phyloP scores from a whole-genome alignment of 2,113 vertebrate genomes.

The Saguinus imperator region DNA sequence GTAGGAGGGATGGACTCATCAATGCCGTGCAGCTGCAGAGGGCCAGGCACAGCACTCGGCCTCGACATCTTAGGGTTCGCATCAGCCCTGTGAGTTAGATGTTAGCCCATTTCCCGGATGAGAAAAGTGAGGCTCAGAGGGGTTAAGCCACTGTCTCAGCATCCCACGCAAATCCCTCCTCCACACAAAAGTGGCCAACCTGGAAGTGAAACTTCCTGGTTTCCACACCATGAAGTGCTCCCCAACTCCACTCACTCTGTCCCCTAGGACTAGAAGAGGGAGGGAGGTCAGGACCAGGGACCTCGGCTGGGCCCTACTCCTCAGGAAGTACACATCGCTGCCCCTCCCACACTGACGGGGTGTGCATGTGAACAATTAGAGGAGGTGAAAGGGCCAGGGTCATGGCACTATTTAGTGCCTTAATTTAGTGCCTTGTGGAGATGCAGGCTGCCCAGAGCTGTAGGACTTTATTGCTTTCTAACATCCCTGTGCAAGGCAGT shows the following conservation, averaged over 20 bases:
- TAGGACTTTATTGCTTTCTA: neutral
- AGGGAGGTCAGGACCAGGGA: neutral
- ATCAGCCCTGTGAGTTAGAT: neutral
- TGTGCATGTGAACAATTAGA: too few species aligned
- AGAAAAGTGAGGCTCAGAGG: neutral
- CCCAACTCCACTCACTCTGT: neutral
- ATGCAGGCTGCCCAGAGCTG: neutral
- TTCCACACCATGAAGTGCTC: neutral
- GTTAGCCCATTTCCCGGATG: neutral
- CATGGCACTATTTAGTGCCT: neutral
- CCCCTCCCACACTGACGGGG: neutral
- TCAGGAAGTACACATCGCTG: neutral
- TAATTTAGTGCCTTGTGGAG: rapidly evolving
- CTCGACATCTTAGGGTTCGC: neutral
- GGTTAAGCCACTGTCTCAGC: neutral
- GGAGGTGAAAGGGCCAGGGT: neutral
- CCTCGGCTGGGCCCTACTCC: neutral
- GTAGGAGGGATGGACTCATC: rapidly evolving
- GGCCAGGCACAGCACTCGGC: neutral
- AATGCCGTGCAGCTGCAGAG: neutral
- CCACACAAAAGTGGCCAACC: neutral
- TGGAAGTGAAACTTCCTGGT: neutral
- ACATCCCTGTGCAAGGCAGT: neutral
- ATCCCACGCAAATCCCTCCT: neutral
- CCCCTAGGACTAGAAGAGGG: neutral